Evolutionary conservation across 1,140 invertebrate species (phyloP).

Genomic region (Oedothorax gibbosus): DNA sequence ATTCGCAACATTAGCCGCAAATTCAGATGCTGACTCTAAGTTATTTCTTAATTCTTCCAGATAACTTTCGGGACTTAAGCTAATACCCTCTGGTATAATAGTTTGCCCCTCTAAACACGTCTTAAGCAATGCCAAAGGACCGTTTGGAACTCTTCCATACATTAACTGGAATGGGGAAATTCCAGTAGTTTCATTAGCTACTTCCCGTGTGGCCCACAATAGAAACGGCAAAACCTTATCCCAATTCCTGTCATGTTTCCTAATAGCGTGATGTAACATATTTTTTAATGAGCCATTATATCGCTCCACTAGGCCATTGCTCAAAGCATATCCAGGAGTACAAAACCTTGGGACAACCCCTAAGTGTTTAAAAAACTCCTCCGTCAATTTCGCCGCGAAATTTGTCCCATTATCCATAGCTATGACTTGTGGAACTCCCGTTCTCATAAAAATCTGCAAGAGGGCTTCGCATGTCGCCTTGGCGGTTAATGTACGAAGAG

Average conservation of each 20-base stretch:
- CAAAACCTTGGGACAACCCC: not conserved
- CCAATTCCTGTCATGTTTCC: not conserved
- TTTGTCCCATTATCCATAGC: constrained; percentile 26
- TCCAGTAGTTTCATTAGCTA: not conserved
- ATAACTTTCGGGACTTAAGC: not conserved
- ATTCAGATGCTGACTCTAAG: not conserved
- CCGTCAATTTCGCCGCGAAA: not conserved
- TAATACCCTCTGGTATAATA: not conserved
- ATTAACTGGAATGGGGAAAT: constrained; percentile 17
- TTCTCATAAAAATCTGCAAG: not conserved
- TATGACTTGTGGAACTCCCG: constrained; percentile 23
- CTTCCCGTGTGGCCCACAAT: constrained; percentile 13
- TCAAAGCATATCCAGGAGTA: not conserved
- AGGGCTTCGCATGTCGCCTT: constrained; percentile 24
- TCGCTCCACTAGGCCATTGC: constrained; percentile 7
- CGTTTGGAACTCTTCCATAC: constrained; percentile 6
- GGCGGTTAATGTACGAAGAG: not conserved
- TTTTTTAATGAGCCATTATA: not conserved
- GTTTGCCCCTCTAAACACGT: not conserved
- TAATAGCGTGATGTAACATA: not conserved
- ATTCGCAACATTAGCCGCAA: not conserved
- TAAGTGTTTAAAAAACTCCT: not conserved
- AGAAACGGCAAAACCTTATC: constrained; percentile 6
- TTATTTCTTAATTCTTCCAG: not conserved
- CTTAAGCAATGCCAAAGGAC: constrained; percentile 16